Evolutionary conservation across 2,113 vertebrate genomes (phyloP).

Genomic region (Jaculus jaculus): DNA sequence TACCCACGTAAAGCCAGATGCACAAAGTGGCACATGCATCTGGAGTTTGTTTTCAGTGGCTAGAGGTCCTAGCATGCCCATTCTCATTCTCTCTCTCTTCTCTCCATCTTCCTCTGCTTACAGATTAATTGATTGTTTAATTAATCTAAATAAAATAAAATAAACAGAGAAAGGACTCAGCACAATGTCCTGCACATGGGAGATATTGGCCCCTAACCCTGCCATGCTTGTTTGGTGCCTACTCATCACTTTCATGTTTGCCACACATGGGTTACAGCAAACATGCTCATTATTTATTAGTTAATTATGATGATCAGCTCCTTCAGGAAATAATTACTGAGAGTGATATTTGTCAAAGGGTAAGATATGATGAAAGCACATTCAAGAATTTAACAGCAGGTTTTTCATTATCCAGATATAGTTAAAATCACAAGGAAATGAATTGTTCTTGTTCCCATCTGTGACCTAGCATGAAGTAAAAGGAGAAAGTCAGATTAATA

Average conservation of each 20-base stretch:
- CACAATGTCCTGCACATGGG: rapidly evolving
- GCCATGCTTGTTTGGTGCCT: background rate
- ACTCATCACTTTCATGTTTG: background rate
- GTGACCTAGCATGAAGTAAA: background rate
- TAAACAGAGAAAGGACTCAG: background rate
- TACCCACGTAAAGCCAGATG: no score
- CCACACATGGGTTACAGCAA: background rate
- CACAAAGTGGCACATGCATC: no score
- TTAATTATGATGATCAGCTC: background rate
- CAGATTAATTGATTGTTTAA: background rate
- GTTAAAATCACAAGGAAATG: background rate
- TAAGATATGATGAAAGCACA: slow-evolving; percentile 20
- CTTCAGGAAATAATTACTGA: slow-evolving; percentile 14
- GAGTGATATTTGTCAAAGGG: background rate
- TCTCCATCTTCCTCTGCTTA: no score
- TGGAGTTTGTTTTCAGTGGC: no score
- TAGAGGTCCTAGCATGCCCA: no score
- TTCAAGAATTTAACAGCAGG: slow-evolving; percentile 4
- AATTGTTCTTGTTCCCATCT: background rate
- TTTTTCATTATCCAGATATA: background rate
- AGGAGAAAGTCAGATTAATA: background rate
- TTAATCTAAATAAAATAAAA: no score
- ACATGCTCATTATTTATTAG: background rate
- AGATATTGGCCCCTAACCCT: background rate
- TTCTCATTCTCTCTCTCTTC: no score